Evolutionary conservation across 2,888 invertebrate genomes (phyloP).

Genomic region (Eremobia ochroleuca): DNA sequence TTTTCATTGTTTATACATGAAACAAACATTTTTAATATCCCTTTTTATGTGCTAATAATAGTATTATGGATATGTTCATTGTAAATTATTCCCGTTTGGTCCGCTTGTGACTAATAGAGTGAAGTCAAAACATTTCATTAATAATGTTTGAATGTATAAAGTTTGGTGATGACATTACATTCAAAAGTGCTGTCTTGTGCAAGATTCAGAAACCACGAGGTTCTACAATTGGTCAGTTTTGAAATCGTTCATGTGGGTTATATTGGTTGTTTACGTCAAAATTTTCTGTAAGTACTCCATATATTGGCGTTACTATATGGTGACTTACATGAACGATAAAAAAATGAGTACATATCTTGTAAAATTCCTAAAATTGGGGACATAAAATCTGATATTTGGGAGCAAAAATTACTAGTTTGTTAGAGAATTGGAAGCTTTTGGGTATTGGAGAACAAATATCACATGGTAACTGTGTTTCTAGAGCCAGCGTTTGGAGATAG

Average conservation of each 20-base stretch:
- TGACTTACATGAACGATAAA: neutral
- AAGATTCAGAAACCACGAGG: neutral
- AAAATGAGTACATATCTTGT: too few species aligned
- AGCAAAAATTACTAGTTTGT: neutral
- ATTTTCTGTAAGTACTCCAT: neutral
- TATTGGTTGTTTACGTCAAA: neutral
- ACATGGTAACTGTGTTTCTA: constrained; percentile 90
- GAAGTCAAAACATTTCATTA: constrained; percentile 49
- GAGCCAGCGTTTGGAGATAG: constrained; percentile 98
- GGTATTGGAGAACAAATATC: constrained; percentile 46
- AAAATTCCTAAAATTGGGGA: neutral
- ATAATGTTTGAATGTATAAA: constrained; percentile 57
- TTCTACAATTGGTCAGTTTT: neutral
- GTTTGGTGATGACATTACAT: constrained; percentile 42
- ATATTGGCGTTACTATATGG: neutral
- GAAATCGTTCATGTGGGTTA: neutral
- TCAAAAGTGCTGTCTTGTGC: constrained; percentile 4
- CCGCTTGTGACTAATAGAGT: constrained; percentile 61
- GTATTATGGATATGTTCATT: constrained; percentile 20
- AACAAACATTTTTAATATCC: neutral
- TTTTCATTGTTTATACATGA: neutral
- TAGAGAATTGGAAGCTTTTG: constrained; percentile 34
- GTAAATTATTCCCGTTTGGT: constrained; percentile 57
- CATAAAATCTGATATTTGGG: neutral
- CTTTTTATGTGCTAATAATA: constrained; percentile 11